Conservation (phyloP, 2,797 vertebrate species). For the Sebastes taczanowskii region DNA sequence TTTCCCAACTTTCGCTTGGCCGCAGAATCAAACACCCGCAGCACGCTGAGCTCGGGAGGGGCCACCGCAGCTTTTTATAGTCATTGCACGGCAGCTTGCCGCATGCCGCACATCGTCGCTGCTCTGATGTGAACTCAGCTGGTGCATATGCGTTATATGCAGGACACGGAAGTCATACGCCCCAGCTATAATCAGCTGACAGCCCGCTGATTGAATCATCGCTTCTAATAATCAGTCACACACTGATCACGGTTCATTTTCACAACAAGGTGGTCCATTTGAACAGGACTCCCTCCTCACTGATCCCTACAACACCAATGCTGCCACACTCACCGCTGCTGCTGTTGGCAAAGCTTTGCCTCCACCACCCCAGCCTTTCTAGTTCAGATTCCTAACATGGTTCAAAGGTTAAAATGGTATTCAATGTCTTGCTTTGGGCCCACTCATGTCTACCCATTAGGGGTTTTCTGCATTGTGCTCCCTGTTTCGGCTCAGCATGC, state of each 20-base stretch:
- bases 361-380: not conserved
- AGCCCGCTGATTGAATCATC: not conserved
- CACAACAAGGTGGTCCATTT: not conserved
- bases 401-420: not conserved
- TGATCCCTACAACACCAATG: too few species aligned
- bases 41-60: too few species aligned
- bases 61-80: too few species aligned
- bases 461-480: not conserved
- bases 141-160: not conserved
- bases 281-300: not conserved
- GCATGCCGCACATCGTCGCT: too few species aligned
- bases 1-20: too few species aligned
- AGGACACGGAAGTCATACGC: not conserved
- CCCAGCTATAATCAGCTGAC: not conserved
- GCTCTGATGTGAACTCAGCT: too few species aligned
- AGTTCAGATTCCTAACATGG: not conserved
- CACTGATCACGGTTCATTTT: not conserved
- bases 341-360: not conserved
- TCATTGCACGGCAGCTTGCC: too few species aligned
- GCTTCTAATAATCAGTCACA: not conserved
- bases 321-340: not conserved
- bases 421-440: not conserved
- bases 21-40: too few species aligned
- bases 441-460: not conserved
- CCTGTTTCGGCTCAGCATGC: not conserved